Conservation (phyloP, 2,113 vertebrate genomes). For the Bubo blakistoni region DNA sequence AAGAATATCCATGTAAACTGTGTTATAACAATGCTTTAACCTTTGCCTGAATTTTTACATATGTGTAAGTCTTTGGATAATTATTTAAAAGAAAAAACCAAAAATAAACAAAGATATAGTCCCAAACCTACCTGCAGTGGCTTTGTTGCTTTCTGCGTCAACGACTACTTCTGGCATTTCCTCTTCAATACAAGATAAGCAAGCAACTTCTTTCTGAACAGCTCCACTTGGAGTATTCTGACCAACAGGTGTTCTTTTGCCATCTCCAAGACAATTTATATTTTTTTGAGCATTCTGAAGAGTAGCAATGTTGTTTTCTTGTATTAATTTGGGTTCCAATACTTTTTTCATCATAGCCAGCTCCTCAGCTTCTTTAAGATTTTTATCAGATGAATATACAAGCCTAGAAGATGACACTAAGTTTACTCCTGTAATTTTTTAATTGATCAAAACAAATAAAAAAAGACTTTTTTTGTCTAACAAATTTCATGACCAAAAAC, state of each 20-base stretch:
- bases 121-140: constrained; percentile 50
- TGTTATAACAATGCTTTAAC: not conserved
- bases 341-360: constrained; percentile 60
- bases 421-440: not conserved
- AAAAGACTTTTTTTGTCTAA: not conserved
- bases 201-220: constrained; percentile 20
- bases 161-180: constrained; percentile 13
- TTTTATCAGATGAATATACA: constrained; percentile 75
- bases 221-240: not conserved
- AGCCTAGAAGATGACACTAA: constrained; percentile 64
- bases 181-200: constrained; percentile 2
- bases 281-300: not conserved
- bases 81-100: not conserved
- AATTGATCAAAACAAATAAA: not conserved
- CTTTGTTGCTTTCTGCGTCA: not conserved
- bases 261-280: not conserved
- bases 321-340: not conserved
- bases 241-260: not conserved
- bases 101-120: not conserved
- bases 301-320: not conserved
- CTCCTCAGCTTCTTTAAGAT: constrained; percentile 69
- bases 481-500: not conserved
- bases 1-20: not conserved
- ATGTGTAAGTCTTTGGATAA: not conserved
- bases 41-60: not conserved